Evolutionary conservation across 2,113 vertebrate genomes (phyloP), one percentile per base, ranked within the genome.

Genomic region (cat (Felis catus)): DNA sequence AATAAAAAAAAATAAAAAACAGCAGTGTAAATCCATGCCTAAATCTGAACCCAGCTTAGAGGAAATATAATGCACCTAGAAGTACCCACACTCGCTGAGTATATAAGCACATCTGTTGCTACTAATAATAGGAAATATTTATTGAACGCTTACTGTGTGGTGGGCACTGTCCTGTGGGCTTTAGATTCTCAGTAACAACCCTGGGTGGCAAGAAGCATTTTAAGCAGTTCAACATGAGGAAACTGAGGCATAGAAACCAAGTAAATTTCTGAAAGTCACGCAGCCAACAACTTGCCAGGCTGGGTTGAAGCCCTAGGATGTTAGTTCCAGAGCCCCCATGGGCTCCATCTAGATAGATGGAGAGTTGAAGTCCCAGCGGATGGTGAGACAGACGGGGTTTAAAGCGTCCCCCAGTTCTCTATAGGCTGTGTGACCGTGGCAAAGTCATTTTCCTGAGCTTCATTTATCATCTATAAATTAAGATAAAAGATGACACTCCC

Each of bases 331-430:
- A 39, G 48, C 55, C 31, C 9, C 41, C 27, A 0, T 18, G 74
- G 21, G 45, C 45, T 45, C 45, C 45, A 45, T 51, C 73, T 63
- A 70, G 41, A 7, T 7, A 27, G 48, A 41, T 18, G 66, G 58
- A 45, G 39, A 31, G 9, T 6, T 55, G 12, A 25, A n/a, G 16
- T 45, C 48, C 14, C 8, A 0, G 0, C 8, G 33, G 39, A 15
- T 12, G 51, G 66, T n/a, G 10, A 63, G 90, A 23, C 33, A 14
- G 65, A 18, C 36, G 1, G 25, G 4, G 25, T 36, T 58, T 74
- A 19, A 23, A 41, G 65, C 61, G 41, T 12, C 5, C 11, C 31
- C 9, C 33, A 14, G 0, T 29, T 45, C 25, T 36, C 55, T 41
- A 0, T 11, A 65, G 48, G 14, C 48, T 53, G 3, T 23, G 1